A percentile compares a stretch with the other conserved stretches of the same genome.
phyloP scores from a whole-genome alignment of 2,797 vertebrate species.

The Vespertilio murinus region DNA sequence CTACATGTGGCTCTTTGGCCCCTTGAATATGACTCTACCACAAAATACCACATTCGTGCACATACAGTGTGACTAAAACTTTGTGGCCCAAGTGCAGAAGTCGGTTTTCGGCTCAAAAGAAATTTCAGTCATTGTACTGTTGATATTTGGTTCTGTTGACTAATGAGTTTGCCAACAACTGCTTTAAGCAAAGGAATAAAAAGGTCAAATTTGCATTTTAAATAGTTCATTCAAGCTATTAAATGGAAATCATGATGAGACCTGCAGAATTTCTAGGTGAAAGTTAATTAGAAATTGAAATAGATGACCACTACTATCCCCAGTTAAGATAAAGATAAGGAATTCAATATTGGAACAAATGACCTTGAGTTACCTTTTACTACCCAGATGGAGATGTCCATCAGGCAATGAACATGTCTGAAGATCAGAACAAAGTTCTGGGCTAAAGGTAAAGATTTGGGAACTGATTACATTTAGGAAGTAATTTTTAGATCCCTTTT shows the following conservation, averaged over 20 bases:
- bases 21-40: too few relatives aligned
- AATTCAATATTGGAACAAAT: slow-evolving; percentile 18
- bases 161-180: too few relatives aligned
- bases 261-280: neutral
- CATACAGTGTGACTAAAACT: too few relatives aligned
- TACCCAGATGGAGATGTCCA: neutral
- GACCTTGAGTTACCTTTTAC: neutral
- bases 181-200: slow-evolving; percentile 18
- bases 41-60: too few relatives aligned
- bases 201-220: slow-evolving; percentile 35
- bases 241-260: slow-evolving; percentile 6
- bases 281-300: neutral
- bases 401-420: neutral
- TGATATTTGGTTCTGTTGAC: too few relatives aligned
- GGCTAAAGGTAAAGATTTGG: neutral
- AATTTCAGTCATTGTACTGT: too few relatives aligned
- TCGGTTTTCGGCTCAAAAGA: too few relatives aligned
- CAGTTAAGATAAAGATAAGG: neutral
- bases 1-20: too few relatives aligned
- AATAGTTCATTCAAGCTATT: slow-evolving; percentile 19
- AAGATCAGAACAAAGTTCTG: neutral
- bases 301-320: neutral
- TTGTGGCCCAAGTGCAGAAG: too few relatives aligned
- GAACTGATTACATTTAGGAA: neutral
- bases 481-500: neutral